These are phyloP conservation scores for Allolobophora icterica DNA, from an alignment of 2,888 invertebrate genomes.

Conservation along the genomic window DNA sequence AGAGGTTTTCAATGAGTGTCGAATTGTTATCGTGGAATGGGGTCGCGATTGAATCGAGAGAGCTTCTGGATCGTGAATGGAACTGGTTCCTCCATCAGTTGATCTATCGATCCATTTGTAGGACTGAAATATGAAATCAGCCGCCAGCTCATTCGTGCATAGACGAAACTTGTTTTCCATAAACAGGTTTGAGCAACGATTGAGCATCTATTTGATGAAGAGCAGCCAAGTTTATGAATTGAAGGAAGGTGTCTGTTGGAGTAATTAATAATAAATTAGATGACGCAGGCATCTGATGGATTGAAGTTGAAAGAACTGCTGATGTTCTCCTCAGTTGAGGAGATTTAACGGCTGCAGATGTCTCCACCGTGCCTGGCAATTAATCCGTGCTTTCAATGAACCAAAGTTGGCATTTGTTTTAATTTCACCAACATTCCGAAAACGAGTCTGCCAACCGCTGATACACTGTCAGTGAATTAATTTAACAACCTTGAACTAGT, in stretches of 20 bases:
- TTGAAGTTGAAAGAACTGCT: not conserved
- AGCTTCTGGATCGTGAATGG: not conserved
- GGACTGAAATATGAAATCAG: not conserved
- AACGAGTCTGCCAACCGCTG: not conserved
- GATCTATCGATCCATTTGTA: not conserved
- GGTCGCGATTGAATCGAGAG: not conserved
- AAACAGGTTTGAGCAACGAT: not conserved
- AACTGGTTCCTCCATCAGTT: not conserved
- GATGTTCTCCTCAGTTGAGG: not conserved
- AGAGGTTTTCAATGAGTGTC: not conserved
- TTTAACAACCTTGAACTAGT: not conserved
- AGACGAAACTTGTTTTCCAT: not conserved
- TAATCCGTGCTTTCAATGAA: not conserved
- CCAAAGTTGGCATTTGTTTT: not conserved
- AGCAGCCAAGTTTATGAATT: not conserved
- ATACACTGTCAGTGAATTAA: not conserved
- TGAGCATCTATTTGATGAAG: not conserved
- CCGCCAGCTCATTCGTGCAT: not conserved
- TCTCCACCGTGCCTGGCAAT: not conserved
- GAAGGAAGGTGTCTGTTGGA: not conserved
- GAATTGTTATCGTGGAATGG: too few species aligned
- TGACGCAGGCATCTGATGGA: not conserved
- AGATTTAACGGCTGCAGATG: not conserved
- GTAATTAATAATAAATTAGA: not conserved
- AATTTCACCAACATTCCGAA: constrained; percentile 2